phyloP scores from a whole-genome alignment of 2,888 invertebrate genomes.

The Keiferia lycopersicella region DNA sequence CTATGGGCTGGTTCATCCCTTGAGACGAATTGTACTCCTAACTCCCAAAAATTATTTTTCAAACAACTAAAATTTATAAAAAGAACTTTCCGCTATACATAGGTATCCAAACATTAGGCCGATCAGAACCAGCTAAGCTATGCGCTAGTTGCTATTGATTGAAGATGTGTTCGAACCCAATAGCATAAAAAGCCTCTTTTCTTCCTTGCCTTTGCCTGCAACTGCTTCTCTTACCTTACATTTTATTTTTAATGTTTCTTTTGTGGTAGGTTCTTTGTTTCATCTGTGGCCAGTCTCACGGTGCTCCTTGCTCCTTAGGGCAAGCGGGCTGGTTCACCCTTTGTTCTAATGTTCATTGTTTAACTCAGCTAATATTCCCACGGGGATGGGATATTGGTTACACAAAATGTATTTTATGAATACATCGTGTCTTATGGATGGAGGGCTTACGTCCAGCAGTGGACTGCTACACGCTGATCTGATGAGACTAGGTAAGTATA shows the following conservation, averaged over 20 bases:
- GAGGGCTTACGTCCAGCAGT: too few species aligned
- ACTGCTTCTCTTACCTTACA: neutral
- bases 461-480: too few species aligned
- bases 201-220: neutral
- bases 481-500: too few species aligned
- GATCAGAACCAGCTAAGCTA: too few species aligned
- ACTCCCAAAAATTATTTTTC: too few species aligned
- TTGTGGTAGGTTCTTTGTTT: slow-evolving; percentile 58
- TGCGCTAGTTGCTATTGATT: too few species aligned
- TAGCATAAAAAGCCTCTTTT: neutral
- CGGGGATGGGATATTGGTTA: slow-evolving; percentile 40
- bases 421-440: too few species aligned
- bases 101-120: neutral
- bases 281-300: slow-evolving; percentile 53
- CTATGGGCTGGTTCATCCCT: too few species aligned
- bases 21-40: too few species aligned
- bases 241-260: slow-evolving; percentile 31
- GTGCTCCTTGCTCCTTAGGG: slow-evolving; percentile 53
- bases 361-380: slow-evolving; percentile 64
- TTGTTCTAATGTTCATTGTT: slow-evolving; percentile 66
- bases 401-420: neutral
- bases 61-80: too few species aligned
- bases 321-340: slow-evolving; percentile 63
- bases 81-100: too few species aligned
- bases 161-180: neutral